Evolutionary conservation across 1,140 invertebrate genomes (phyloP).

Genomic region (Cecropterus lyciades): DNA sequence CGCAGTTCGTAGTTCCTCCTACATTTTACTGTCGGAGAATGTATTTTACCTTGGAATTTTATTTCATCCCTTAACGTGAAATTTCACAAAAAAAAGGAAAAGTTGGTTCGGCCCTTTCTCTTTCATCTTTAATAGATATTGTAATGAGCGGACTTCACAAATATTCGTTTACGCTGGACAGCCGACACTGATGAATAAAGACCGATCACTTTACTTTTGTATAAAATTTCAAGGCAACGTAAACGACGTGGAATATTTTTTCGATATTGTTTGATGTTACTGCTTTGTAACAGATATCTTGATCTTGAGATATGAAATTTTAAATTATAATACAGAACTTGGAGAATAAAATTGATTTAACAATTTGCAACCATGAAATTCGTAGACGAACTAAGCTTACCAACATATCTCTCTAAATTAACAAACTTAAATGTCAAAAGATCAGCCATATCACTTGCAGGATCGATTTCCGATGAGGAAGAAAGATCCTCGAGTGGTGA

Average conservation of each 20-base stretch:
- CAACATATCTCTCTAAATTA: too few relatives aligned
- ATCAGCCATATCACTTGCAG: too few relatives aligned
- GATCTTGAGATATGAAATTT: too few relatives aligned
- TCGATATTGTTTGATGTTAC: too few relatives aligned
- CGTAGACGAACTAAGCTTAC: too few relatives aligned
- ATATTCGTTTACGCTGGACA: constrained; percentile 30
- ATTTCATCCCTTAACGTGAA: constrained; percentile 5
- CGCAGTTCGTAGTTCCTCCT: background rate
- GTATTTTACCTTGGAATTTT: background rate
- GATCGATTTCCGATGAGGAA: too few relatives aligned
- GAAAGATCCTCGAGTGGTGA: too few relatives aligned
- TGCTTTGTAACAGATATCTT: too few relatives aligned
- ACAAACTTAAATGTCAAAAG: too few relatives aligned
- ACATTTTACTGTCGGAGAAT: background rate
- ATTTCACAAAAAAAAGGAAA: constrained; percentile 12
- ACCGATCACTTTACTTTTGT: constrained; percentile 9
- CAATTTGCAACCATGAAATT: too few relatives aligned
- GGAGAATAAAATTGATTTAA: too few relatives aligned
- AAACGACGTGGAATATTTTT: background rate
- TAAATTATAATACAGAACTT: too few relatives aligned
- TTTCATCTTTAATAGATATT: constrained; percentile 34
- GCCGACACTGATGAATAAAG: constrained; percentile 22
- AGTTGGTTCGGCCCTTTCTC: constrained; percentile 5
- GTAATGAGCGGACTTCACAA: constrained; percentile 31
- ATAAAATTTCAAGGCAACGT: constrained; percentile 18